Conservation (phyloP, 2,797 vertebrate genomes). For the Siniperca scherzeri region DNA sequence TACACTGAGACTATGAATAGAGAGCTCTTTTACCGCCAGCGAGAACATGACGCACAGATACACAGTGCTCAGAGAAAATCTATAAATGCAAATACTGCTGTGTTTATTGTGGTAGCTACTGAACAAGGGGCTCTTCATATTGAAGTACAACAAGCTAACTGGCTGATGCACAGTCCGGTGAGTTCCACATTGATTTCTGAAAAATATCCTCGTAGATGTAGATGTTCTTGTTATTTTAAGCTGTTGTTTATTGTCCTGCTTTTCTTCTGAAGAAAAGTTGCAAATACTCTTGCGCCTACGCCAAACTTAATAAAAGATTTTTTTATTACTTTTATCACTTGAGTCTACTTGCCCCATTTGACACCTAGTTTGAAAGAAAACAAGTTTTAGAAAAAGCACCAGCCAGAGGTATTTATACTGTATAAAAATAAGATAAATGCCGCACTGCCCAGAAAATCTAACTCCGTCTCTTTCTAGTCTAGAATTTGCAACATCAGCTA, state of each 20-base stretch:
- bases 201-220: slow-evolving; percentile 37
- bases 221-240: slow-evolving; percentile 39
- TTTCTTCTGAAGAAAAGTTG: slow-evolving; percentile 30
- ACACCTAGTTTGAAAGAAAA: slow-evolving; percentile 8
- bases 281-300: background rate
- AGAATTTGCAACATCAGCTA: background rate
- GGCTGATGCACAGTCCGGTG: slow-evolving; percentile 50
- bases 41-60: slow-evolving; percentile 49
- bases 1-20: slow-evolving; percentile 43
- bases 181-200: slow-evolving; percentile 66
- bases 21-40: slow-evolving; percentile 28
- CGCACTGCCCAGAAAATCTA: background rate
- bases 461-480: background rate
- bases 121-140: slow-evolving; percentile 52
- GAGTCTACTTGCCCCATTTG: slow-evolving; percentile 9
- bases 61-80: slow-evolving; percentile 60
- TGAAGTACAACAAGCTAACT: slow-evolving; percentile 58
- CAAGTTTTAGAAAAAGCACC: background rate
- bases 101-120: slow-evolving; percentile 54
- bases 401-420: background rate
- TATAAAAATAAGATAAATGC: background rate
- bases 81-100: slow-evolving; percentile 73
- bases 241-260: slow-evolving; percentile 54
- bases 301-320: background rate
- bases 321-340: background rate